phyloP scores from a whole-genome alignment of 2,888 invertebrate genomes.

The Gasteruption jaculator region DNA sequence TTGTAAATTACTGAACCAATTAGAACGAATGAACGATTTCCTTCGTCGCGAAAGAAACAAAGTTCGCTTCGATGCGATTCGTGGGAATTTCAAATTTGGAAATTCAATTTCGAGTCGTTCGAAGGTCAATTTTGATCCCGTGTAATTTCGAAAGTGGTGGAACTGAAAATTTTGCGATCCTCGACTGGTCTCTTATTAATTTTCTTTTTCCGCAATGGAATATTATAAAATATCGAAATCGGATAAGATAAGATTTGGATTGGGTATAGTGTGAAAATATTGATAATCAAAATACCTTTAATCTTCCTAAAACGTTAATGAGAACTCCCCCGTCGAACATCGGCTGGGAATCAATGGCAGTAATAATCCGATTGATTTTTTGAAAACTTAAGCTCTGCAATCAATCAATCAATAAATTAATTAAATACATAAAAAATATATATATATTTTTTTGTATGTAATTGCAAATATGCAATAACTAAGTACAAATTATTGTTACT shows the following conservation, averaged over 20 bases:
- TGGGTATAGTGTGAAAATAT: slow-evolving; percentile 14
- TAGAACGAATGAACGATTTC: slow-evolving; percentile 24
- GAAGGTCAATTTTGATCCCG: too few species aligned
- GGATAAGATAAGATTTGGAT: too few species aligned
- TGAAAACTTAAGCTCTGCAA: slow-evolving; percentile 86
- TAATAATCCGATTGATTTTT: slow-evolving; percentile 87
- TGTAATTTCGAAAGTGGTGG: too few species aligned
- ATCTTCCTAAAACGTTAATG: slow-evolving; percentile 92
- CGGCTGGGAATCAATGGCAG: slow-evolving; percentile 95
- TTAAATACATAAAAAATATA: background rate
- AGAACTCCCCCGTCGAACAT: slow-evolving; percentile 95
- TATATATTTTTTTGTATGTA: background rate
- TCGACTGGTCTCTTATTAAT: too few species aligned
- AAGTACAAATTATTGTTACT: background rate
- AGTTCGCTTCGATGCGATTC: too few species aligned
- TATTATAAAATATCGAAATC: too few species aligned
- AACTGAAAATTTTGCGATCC: too few species aligned
- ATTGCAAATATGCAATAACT: too few species aligned
- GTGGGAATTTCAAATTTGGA: too few species aligned
- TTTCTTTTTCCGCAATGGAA: too few species aligned
- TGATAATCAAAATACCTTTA: slow-evolving; percentile 91
- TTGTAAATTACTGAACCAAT: slow-evolving; percentile 34
- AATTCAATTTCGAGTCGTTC: too few species aligned
- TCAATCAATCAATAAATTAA: slow-evolving; percentile 24
- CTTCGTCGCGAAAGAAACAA: too few species aligned